Evolutionary conservation across 2,888 invertebrate genomes (phyloP), one percentile per base, ranked within the genome.

Genomic region (Stenotaenia linearis): DNA sequence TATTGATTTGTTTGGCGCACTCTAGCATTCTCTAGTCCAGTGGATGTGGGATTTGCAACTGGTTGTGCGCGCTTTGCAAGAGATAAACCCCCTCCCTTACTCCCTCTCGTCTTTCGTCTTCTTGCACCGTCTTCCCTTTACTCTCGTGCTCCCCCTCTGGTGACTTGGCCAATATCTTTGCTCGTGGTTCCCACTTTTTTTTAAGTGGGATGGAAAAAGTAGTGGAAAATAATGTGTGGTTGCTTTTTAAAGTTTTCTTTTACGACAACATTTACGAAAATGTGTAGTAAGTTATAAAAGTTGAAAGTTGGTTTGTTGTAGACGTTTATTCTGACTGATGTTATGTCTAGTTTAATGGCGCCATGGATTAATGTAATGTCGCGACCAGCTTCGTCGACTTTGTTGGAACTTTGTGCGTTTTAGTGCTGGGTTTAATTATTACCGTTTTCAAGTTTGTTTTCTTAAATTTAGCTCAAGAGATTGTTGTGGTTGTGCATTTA

Each of bases 1-100:
- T 69, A 69, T 69, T 69, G 69, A 69, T 69, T 69, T 69, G 69
- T 69, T 69, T 69, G 69, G 69, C 69, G 69, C 69, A 69, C 69
- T 69, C 25, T 69, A 69, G 69, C 25, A 69, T 69, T 69, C 69
- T 69, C 69, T 28, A 69, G 69, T 69, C 69, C 28, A 69, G 69
- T 69, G 69, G 69, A 69, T 69, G 69, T 69, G 69, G 69, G 69
- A 69, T 69, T 69, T 69, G 69, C 69, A 69, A 69, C 69, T 69
- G 69, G 69, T 50, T 50, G 50, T 69, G 69, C 15, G 56, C 56
- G 69, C 69, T 69, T 69, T 69, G 28, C 69, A 69, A 69, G 69
- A 69, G 69, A 69, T 69, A 69, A 69, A 69, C 69, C 18, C 69
- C 18, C 25, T 69, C 69, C 3, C 69, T 25, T 12, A 69, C 69